These are phyloP conservation scores for Agonopterix subpropinquella DNA, from an alignment of 2,888 invertebrate species.

Conservation along the genomic window DNA sequence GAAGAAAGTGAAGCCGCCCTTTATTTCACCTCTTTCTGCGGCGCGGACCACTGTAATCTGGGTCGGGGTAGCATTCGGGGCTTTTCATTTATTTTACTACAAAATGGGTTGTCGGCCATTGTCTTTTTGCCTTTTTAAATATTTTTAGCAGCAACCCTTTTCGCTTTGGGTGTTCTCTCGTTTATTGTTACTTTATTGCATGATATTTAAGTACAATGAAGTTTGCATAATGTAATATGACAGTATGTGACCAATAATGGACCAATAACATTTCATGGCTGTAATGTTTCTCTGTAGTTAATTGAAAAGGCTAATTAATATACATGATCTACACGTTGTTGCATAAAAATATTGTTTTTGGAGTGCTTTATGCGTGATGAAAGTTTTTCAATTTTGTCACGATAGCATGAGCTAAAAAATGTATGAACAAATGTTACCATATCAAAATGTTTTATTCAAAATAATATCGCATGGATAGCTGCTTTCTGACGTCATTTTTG, in stretches of 20 bases:
- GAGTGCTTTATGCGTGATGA: too few relatives aligned
- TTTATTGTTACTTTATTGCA: slow-evolving; percentile 56
- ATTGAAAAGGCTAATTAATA: slow-evolving; percentile 14
- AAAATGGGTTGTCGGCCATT: slow-evolving; percentile 41
- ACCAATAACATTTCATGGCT: slow-evolving; percentile 30
- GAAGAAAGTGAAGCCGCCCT: slow-evolving; percentile 41
- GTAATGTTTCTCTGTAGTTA: slow-evolving; percentile 27
- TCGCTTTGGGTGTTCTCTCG: slow-evolving; percentile 48
- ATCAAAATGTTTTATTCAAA: too few relatives aligned
- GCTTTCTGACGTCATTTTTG: too few relatives aligned
- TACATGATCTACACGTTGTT: neutral
- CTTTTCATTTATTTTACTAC: slow-evolving; percentile 49
- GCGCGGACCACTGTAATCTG: slow-evolving; percentile 35
- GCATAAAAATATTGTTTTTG: too few relatives aligned
- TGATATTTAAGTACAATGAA: slow-evolving; percentile 44
- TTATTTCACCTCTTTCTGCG: slow-evolving; percentile 37
- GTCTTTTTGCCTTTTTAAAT: slow-evolving; percentile 46
- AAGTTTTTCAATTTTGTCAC: too few relatives aligned
- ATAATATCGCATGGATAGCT: too few relatives aligned
- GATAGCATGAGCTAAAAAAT: too few relatives aligned
- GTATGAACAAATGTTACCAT: too few relatives aligned
- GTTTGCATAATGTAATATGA: slow-evolving; percentile 46
- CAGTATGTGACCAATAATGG: slow-evolving; percentile 16
- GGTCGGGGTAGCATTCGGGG: slow-evolving; percentile 35
- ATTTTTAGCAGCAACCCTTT: slow-evolving; percentile 48